These are phyloP conservation scores for Torymus aiolomorphi DNA, from an alignment of 2,888 invertebrate genomes.

Conservation along the genomic window DNA sequence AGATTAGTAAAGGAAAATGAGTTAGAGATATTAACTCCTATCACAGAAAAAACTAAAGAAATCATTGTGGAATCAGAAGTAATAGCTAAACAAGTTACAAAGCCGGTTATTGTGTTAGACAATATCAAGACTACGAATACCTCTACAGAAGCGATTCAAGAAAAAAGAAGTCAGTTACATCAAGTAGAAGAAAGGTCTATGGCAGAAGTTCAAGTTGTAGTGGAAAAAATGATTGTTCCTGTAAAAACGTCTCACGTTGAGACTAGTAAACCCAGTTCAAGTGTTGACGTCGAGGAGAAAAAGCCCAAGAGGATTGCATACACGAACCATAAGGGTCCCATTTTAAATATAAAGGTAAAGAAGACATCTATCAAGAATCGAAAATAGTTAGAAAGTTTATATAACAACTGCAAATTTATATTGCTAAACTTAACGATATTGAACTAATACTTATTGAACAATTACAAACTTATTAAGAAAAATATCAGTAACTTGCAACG, in stretches of 20 bases:
- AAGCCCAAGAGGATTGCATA: slow-evolving; percentile 64
- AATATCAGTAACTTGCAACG: slow-evolving; percentile 12
- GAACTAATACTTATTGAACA: slow-evolving; percentile 35
- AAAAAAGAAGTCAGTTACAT: slow-evolving; percentile 27
- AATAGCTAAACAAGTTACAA: no score
- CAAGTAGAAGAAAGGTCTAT: slow-evolving; percentile 18
- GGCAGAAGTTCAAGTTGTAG: slow-evolving; percentile 44
- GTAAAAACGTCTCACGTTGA: slow-evolving; percentile 20
- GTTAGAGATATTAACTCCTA: no score
- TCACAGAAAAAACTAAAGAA: no score
- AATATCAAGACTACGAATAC: slow-evolving; percentile 2
- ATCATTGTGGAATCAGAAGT: no score
- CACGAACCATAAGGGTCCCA: slow-evolving; percentile 72
- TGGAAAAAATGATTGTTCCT: slow-evolving; percentile 51
- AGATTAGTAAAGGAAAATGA: no score
- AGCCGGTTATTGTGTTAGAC: no score
- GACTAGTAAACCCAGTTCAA: slow-evolving; percentile 45
- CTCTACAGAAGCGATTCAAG: slow-evolving; percentile 5
- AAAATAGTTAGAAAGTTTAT: slow-evolving; percentile 36
- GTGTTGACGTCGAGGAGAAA: slow-evolving; percentile 37
- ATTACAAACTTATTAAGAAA: slow-evolving; percentile 36
- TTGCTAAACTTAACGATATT: slow-evolving; percentile 37
- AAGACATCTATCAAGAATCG: slow-evolving; percentile 41
- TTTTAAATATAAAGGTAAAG: slow-evolving; percentile 74
- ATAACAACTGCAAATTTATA: slow-evolving; percentile 30